These are phyloP conservation scores for Orchestes rusci DNA, from an alignment of 2,888 invertebrate genomes.

Conservation along the genomic window DNA sequence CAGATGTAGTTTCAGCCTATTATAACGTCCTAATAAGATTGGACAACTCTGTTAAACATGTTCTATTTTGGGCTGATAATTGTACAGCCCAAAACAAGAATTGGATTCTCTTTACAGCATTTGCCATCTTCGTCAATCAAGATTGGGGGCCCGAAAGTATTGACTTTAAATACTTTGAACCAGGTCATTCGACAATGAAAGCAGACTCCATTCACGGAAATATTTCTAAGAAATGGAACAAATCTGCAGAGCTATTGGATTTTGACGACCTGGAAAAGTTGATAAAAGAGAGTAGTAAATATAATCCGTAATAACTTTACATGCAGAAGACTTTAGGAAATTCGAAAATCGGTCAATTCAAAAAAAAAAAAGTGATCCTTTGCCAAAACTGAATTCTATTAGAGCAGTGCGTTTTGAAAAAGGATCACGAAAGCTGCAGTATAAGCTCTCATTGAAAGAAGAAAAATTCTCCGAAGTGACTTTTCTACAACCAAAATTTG, in stretches of 20 bases:
- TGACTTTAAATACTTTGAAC: conserved; percentile 21
- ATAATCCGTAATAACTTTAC: too few relatives aligned
- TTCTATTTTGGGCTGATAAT: conserved; percentile 14
- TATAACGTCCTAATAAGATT: conserved; percentile 13
- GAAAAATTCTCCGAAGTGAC: too few relatives aligned
- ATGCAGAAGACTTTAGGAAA: too few relatives aligned
- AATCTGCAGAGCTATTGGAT: conserved; percentile 1
- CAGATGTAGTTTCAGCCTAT: conserved; percentile 20
- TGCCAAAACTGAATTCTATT: too few relatives aligned
- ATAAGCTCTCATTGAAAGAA: too few relatives aligned
- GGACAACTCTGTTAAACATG: conserved; percentile 4
- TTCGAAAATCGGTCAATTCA: too few relatives aligned
- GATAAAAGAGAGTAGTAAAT: too few relatives aligned
- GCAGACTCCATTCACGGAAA: conserved; percentile 9
- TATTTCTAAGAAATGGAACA: conserved; percentile 11
- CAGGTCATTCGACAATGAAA: conserved; percentile 21
- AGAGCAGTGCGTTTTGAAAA: too few relatives aligned
- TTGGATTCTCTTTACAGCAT: conserved; percentile 12
- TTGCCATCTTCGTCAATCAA: not conserved
- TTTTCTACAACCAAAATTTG: too few relatives aligned
- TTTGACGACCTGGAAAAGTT: not conserved
- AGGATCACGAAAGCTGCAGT: too few relatives aligned
- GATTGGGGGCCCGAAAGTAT: not conserved
- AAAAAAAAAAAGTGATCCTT: too few relatives aligned
- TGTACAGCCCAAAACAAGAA: conserved; percentile 16